Percentiles rank a stretch among this genome's conserved stretches.
These are phyloP conservation scores for Acanthoscelides obtectus DNA, from an alignment of 2,888 invertebrate genomes.

Conservation along the genomic window DNA sequence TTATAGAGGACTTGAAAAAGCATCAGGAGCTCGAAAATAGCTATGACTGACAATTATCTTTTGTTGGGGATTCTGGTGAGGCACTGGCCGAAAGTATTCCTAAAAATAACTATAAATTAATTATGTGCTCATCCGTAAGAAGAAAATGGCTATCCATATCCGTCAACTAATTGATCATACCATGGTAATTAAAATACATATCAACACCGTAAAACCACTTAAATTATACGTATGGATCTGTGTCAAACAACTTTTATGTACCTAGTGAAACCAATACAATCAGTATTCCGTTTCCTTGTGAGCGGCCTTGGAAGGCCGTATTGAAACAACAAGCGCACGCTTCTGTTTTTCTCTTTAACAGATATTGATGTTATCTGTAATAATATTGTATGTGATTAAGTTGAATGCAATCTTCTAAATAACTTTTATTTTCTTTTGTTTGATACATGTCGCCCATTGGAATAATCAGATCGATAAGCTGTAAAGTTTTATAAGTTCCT, in stretches of 20 bases:
- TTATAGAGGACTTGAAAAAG: no score
- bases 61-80: no score
- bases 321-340: not conserved
- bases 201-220: not conserved
- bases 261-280: not conserved
- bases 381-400: not conserved
- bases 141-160: not conserved
- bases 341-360: not conserved
- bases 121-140: no score
- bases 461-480: no score
- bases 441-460: no score
- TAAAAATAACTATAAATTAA: no score
- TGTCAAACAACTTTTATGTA: not conserved
- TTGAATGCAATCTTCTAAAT: not conserved
- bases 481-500: no score
- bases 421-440: no score
- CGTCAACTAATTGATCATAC: not conserved
- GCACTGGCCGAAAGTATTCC: no score
- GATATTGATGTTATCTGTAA: not conserved
- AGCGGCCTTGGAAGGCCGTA: not conserved
- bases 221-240: not conserved
- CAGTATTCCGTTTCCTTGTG: not conserved
- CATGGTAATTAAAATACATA: not conserved
- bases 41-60: no score
- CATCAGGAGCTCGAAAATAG: no score